A percentile compares a stretch with the other conserved stretches of the same genome.
Conservation (phyloP, 2,113 vertebrate genomes). For the Gymnocephalus cernua region DNA sequence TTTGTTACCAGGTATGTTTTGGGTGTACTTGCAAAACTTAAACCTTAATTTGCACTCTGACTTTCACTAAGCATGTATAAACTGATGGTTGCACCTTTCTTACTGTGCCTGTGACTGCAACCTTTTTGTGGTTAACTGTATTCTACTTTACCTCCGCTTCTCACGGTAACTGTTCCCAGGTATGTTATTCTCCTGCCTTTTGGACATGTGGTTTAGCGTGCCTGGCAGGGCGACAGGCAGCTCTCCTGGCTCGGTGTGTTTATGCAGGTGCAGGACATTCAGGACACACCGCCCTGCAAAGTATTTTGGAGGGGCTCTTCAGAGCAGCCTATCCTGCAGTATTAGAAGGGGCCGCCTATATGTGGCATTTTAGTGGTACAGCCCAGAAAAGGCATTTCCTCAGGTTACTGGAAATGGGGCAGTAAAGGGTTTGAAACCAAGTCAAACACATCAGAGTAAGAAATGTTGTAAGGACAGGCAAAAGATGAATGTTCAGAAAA, state of each 20-base stretch:
- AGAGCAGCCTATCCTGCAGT: constrained; percentile 68
- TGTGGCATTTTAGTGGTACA: constrained; percentile 79
- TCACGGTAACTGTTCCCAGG: constrained; percentile 73
- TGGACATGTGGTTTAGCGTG: constrained; percentile 78
- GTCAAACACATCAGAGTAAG: constrained; percentile 47
- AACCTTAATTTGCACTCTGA: constrained; percentile 29
- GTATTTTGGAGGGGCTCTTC: constrained; percentile 71
- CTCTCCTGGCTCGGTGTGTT: constrained; percentile 77
- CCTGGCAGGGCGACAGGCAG: constrained; percentile 60
- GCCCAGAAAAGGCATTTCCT: constrained; percentile 87
- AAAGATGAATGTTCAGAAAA: constrained; percentile 16
- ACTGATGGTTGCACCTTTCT: constrained; percentile 29
- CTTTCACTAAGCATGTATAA: constrained; percentile 35
- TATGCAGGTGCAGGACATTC: constrained; percentile 85
- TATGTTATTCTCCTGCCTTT: constrained; percentile 74
- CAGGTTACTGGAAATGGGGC: constrained; percentile 78
- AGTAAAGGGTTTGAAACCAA: constrained; percentile 37
- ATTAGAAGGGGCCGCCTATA: constrained; percentile 77
- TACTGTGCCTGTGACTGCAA: constrained; percentile 9
- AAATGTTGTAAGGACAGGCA: constrained; percentile 47
- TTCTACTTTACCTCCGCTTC: constrained; percentile 62
- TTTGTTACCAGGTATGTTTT: constrained; percentile 28
- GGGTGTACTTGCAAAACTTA: constrained; percentile 12
- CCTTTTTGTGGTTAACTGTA: constrained; percentile 46
- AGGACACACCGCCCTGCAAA: constrained; percentile 71